Evolutionary conservation across 2,888 invertebrate species (phyloP).

Genomic region (Eristalis arbustorum): DNA sequence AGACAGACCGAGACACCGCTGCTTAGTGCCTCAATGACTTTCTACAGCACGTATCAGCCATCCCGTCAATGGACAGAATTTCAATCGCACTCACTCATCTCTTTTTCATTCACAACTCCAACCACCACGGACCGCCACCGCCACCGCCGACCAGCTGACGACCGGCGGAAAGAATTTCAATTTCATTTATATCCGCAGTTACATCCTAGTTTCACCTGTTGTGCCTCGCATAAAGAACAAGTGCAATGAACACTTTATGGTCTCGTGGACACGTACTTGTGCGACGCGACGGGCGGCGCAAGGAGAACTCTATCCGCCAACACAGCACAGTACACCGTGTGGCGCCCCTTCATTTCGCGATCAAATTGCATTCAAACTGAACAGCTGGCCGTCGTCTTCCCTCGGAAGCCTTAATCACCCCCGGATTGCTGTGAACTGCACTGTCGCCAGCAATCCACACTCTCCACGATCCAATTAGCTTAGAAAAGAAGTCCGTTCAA

Average conservation of each 20-base stretch:
- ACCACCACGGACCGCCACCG: not conserved
- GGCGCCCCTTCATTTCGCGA: not conserved
- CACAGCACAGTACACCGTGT: not conserved
- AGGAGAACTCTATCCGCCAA: not conserved
- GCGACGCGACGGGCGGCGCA: not conserved
- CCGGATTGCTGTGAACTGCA: not conserved
- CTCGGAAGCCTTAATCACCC: not conserved
- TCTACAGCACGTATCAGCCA: conserved; percentile 34
- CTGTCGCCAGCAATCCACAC: conserved; percentile 8
- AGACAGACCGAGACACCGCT: not conserved
- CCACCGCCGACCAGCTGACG: not conserved
- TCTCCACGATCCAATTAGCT: conserved; percentile 54
- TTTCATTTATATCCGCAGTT: conserved; percentile 11
- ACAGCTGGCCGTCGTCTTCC: not conserved
- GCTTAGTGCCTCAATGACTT: conserved; percentile 58
- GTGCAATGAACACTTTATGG: conserved; percentile 39
- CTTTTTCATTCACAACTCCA: not conserved
- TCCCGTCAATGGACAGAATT: conserved; percentile 46
- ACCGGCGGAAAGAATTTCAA: conserved; percentile 36
- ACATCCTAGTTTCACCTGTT: conserved; percentile 40
- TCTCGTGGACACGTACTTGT: conserved; percentile 15
- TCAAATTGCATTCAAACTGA: not conserved
- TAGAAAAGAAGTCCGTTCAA: conserved; percentile 41
- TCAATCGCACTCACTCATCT: conserved; percentile 33
- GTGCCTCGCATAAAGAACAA: conserved; percentile 20